Evolutionary conservation across 1,140 invertebrate genomes (phyloP), one percentile per base, ranked within the genome.

Genomic region (Drosophila fuyamai): DNA sequence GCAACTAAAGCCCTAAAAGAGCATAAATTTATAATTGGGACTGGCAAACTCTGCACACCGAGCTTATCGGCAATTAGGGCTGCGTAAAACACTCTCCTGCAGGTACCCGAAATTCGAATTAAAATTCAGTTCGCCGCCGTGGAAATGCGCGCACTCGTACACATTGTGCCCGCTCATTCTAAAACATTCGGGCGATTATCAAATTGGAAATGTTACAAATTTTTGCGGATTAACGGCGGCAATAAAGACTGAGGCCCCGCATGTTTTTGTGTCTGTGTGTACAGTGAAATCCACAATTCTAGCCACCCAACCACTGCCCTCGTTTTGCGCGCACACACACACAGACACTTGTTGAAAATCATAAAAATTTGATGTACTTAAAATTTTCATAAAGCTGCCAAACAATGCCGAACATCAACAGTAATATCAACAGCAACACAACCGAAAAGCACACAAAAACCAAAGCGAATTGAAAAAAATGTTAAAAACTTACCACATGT

Each of bases 341-440:
- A 44, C 54, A 58, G 44, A 59, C 80, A 83, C 65, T 72, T 81
- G 81, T 72, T 78, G 74, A 78, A 65, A 76, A 73, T 76, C 79
- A 85, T 81, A 79, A 72, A 78, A 81, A 67, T 79, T 79, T 86
- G 36, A 85, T 81, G 75, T 79, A 76, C 82, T 79, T 82, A 67
- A 78, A 86, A 77, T 68, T 72, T 84, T 76, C 66, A 84, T 84
- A 80, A 71, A 66, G 81, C 81, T 60, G 36, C 60, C 65, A 80
- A 84, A 79, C 80, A 80, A 84, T 84, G 81, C 43, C 54, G 60
- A 47, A 63, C 41, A 72, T 43, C 38, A 63, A 59, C 60, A 51
- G 56, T n/a, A 65, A 44, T 41, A 61, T 35, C 46, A 65, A 60
- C 47, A 60, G n/a, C 41, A n/a, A 10, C 51, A 53, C 53, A 62